These are phyloP conservation scores for Hyppa rectilinea DNA, from an alignment of 2,888 invertebrate species.

Conservation along the genomic window DNA sequence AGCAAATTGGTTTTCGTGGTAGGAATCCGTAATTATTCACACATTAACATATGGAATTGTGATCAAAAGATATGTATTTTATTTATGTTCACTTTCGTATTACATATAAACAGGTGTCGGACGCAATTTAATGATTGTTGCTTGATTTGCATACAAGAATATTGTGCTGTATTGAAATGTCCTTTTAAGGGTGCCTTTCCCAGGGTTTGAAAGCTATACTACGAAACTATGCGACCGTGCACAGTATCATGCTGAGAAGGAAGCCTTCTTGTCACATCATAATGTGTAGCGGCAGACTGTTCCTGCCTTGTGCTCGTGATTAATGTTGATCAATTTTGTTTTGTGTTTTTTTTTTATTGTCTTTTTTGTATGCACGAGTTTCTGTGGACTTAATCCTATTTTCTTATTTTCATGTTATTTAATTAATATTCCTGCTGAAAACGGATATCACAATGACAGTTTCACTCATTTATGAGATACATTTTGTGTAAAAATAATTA, in stretches of 20 bases:
- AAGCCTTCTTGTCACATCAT: too few relatives aligned
- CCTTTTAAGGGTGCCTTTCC: too few relatives aligned
- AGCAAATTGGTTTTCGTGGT: slow-evolving; percentile 68
- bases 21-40: slow-evolving; percentile 63
- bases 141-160: slow-evolving; percentile 28
- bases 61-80: slow-evolving; percentile 51
- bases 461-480: neutral
- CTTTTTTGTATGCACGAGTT: too few relatives aligned
- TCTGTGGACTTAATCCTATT: too few relatives aligned
- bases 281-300: too few relatives aligned
- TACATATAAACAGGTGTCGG: slow-evolving; percentile 27
- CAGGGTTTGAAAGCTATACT: too few relatives aligned
- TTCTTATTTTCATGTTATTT: neutral
- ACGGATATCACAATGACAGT: neutral
- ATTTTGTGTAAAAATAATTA: neutral
- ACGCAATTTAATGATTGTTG: slow-evolving; percentile 21
- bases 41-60: slow-evolving; percentile 55
- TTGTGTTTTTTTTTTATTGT: too few relatives aligned
- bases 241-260: too few relatives aligned
- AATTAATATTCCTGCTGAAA: neutral
- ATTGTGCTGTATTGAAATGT: neutral
- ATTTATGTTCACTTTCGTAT: slow-evolving; percentile 33
- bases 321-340: too few relatives aligned
- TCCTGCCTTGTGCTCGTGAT: too few relatives aligned
- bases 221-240: too few relatives aligned